phyloP scores from a whole-genome alignment of 1,140 invertebrate species.

The Stratiolaelaps scimitus region DNA sequence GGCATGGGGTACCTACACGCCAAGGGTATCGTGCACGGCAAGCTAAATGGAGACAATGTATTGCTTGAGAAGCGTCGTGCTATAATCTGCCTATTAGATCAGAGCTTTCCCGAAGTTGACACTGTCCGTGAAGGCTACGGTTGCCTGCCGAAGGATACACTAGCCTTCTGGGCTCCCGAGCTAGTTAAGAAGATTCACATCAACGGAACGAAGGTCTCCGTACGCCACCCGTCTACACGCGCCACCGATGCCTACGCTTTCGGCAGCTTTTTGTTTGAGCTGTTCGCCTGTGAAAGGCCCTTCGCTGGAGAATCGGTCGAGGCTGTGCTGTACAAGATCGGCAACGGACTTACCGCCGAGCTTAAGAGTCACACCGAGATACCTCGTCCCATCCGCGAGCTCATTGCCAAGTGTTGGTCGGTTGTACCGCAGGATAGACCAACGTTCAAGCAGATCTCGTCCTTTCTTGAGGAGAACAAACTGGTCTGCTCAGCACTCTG shows the following conservation, averaged over 20 bases:
- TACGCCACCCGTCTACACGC: conserved; percentile 35
- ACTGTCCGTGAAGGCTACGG: conserved; percentile 38
- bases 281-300: conserved; percentile 40
- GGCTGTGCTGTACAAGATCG: conserved; percentile 41
- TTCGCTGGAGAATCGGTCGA: conserved; percentile 38
- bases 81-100: conserved; percentile 44
- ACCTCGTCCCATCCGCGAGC: conserved; percentile 32
- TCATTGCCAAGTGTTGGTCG: conserved; percentile 40
- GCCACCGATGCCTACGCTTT: conserved; percentile 43
- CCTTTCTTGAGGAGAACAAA: conserved; percentile 12
- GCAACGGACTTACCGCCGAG: conserved; percentile 37
- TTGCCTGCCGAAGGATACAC: conserved; percentile 40
- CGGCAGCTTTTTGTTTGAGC: conserved; percentile 43
- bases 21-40: conserved; percentile 43
- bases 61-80: conserved; percentile 43
- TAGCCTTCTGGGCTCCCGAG: conserved; percentile 43
- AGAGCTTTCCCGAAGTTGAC: conserved; percentile 39
- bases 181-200: conserved; percentile 39
- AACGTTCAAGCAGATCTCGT: conserved; percentile 37
- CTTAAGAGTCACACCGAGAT: conserved; percentile 32
- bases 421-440: conserved; percentile 37
- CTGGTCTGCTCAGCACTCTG: conserved; percentile 33
- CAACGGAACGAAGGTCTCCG: conserved; percentile 37
- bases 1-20: conserved; percentile 46
- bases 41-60: conserved; percentile 44